Base-by-base conservation (phyloP, 2,888 invertebrate species). In the Salpingus planirostris region DNA sequence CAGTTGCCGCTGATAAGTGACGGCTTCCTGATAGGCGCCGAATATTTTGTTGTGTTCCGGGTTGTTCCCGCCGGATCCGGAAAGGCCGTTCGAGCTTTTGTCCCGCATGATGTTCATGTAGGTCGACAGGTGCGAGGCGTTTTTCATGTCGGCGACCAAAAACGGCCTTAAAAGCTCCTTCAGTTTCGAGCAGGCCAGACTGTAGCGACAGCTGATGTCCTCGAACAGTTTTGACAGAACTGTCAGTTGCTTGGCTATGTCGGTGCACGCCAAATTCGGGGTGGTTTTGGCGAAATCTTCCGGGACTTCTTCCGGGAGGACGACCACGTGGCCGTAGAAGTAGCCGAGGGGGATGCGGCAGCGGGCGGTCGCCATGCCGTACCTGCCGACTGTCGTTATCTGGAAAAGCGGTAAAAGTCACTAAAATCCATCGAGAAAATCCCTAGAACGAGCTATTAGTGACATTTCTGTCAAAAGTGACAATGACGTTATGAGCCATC, bases 281-380 rank as follows among this genome's bases (percentile, higher is more conserved):
- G 53, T 45, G 14, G 48, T 54, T 18, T 57, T 44, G 21, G 62
- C 58, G 3, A 66, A 55, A 29, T 69, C 68, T 2, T 57, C 55
- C 11, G 68, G 66, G 40, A 68, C 59, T 54, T 71, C 70, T 32
- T 70, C 70, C 1, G 70, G 69, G 27, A 90, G 68, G 35, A 87
- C 76, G 2, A 86, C 79, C 22, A 88, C 76, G 61, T 92, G 91
- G 0, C 93, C 93, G 59, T 88, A 93, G 65, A 92, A 93, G 64
- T 83, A 82, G n/a, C 92, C 93, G 21, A 92, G 69, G 0, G 92
- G 90, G 42, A 93, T 89, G 66, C 86, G 81, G 54, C 90, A 90
- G 47, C 88, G 78, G 32, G 88, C 85, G 0, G 89, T 83, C 13
- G 88, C 83, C 84, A 90, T 89, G 25, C 91, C 91, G 56, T 90